Percentiles rank a stretch among this genome's conserved stretches.
Evolutionary conservation across 35 echinoderm and acorn worm species (phyloP).

Genomic region (Apostichopus parvimensis): DNA sequence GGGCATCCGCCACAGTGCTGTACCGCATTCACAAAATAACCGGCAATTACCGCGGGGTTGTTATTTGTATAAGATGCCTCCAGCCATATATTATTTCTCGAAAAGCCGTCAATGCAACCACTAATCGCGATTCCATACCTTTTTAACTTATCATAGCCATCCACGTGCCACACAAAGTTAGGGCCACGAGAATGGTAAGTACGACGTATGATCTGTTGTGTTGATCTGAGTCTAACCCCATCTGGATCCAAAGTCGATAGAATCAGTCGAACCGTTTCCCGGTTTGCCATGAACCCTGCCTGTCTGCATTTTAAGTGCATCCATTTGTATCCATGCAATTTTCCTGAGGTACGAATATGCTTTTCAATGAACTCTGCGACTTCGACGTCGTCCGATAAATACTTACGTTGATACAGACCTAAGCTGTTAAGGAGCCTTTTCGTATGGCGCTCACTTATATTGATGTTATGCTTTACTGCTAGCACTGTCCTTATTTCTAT

Average conservation of each 20-base stretch:
- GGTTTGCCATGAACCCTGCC: slow-evolving; percentile 44
- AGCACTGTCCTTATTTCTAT: slow-evolving; percentile 41
- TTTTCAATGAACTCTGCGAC: slow-evolving; percentile 12
- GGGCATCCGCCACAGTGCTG: slow-evolving; percentile 23
- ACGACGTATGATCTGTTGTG: background rate
- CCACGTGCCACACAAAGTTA: slow-evolving; percentile 53
- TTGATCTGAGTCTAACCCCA: slow-evolving; percentile 12
- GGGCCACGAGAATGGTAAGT: slow-evolving; percentile 23
- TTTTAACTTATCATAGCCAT: slow-evolving; percentile 48
- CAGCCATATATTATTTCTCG: slow-evolving; percentile 38
- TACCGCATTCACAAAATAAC: slow-evolving; percentile 48
- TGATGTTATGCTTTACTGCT: slow-evolving; percentile 17
- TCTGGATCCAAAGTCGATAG: slow-evolving; percentile 44
- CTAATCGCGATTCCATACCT: slow-evolving; percentile 36
- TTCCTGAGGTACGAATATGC: slow-evolving; percentile 3
- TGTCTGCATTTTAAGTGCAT: slow-evolving; percentile 41
- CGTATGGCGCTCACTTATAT: slow-evolving; percentile 12
- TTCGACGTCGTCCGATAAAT: slow-evolving; percentile 12
- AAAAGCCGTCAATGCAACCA: slow-evolving; percentile 61
- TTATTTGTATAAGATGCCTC: slow-evolving; percentile 42
- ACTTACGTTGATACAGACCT: slow-evolving; percentile 22
- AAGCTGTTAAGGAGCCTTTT: slow-evolving; percentile 15
- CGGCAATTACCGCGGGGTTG: slow-evolving; percentile 19
- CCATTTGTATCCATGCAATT: slow-evolving; percentile 51
- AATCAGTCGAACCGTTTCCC: slow-evolving; percentile 31